Evolutionary conservation across 2,797 vertebrate species (phyloP).

Genomic region (Tragelaphus oryx): DNA sequence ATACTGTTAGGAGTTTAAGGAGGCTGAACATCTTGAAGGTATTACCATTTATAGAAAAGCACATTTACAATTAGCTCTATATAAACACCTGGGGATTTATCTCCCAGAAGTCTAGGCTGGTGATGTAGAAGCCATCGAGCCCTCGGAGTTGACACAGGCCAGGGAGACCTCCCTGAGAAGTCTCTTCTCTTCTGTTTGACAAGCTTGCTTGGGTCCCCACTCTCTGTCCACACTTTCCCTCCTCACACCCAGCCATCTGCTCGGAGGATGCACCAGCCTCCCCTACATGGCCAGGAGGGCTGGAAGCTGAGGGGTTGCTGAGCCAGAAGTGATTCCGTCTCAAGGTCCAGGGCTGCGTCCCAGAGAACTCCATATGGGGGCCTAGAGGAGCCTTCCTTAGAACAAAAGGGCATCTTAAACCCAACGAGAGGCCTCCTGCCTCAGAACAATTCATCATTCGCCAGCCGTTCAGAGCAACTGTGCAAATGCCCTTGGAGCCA

Average conservation of each 20-base stretch:
- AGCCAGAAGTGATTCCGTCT: constrained; percentile 56
- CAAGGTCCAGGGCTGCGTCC: constrained; percentile 55
- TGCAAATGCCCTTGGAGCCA: constrained; percentile 43
- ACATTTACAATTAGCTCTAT: constrained; percentile 25
- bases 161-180: neutral
- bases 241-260: constrained; percentile 56
- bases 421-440: constrained; percentile 25
- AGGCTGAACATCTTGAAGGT: constrained; percentile 44
- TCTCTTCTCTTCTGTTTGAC: neutral
- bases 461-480: constrained; percentile 38
- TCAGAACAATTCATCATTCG: constrained; percentile 52
- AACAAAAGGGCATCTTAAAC: constrained; percentile 63
- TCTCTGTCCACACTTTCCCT: neutral
- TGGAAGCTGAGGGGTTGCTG: neutral
- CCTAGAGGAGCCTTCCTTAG: constrained; percentile 45
- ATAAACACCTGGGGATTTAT: constrained; percentile 38
- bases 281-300: neutral
- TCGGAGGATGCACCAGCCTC: neutral
- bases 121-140: neutral
- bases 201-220: neutral
- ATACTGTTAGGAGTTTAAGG: neutral
- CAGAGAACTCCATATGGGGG: constrained; percentile 65
- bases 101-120: neutral
- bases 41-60: constrained; percentile 38
- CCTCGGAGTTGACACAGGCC: neutral